phyloP scores from a whole-genome alignment of 92 coral and sea anemone genomes.

The Siderastrea radians region DNA sequence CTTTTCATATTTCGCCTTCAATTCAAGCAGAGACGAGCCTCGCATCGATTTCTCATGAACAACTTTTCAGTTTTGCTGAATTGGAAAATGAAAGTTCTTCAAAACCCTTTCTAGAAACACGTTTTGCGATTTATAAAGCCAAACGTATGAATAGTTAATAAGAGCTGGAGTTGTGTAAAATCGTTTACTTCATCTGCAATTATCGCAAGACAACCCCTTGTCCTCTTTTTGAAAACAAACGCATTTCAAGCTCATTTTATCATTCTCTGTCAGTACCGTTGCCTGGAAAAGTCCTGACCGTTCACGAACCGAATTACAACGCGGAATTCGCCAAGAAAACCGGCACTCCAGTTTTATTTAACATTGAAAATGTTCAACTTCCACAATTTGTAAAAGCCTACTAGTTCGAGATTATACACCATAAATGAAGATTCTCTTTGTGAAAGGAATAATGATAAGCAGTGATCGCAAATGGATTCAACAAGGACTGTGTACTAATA shows the following conservation, averaged over 20 bases:
- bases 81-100: neutral
- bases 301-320: too few relatives aligned
- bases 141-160: slow-evolving; percentile 21
- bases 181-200: neutral
- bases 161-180: neutral
- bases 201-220: neutral
- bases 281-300: too few relatives aligned
- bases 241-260: neutral
- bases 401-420: too few relatives aligned
- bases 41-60: neutral
- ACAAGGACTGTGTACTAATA: too few relatives aligned
- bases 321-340: too few relatives aligned
- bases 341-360: too few relatives aligned
- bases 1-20: neutral
- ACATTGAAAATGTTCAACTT: too few relatives aligned
- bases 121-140: neutral
- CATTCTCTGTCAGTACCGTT: neutral
- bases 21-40: neutral
- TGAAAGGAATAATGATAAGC: too few relatives aligned
- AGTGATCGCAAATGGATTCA: too few relatives aligned
- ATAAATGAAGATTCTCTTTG: too few relatives aligned
- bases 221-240: neutral
- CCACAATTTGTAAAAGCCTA: too few relatives aligned
- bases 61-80: too few relatives aligned
- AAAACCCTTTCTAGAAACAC: neutral